Percentiles rank a stretch among this genome's conserved stretches.
phyloP scores from a whole-genome alignment of 2,797 vertebrate genomes.

The Anguilla marmorata region DNA sequence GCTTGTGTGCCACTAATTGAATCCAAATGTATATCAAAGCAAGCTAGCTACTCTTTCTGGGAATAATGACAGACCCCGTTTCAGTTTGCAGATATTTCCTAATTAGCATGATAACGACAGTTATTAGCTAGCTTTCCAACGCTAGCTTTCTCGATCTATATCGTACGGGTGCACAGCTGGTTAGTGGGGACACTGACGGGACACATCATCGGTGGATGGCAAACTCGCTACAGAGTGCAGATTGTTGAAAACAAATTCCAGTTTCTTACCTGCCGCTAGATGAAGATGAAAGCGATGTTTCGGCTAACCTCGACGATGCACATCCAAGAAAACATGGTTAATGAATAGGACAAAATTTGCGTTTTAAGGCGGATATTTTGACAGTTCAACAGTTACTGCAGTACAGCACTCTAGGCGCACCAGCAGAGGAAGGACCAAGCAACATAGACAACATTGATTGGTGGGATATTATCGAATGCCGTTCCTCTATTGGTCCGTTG shows the following conservation, averaged over 20 bases:
- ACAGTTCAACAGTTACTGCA: slow-evolving; percentile 28
- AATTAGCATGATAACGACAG: not conserved
- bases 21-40: slow-evolving; percentile 50
- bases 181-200: slow-evolving; percentile 13
- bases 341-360: slow-evolving; percentile 12
- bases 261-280: slow-evolving; percentile 73
- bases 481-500: slow-evolving; percentile 55
- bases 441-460: slow-evolving; percentile 62
- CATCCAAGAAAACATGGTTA: slow-evolving; percentile 60
- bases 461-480: slow-evolving; percentile 38
- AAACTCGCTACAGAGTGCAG: not conserved
- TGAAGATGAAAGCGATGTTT: slow-evolving; percentile 54
- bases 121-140: not conserved
- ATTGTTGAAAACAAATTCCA: not conserved
- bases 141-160: not conserved
- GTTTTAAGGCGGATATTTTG: slow-evolving; percentile 35
- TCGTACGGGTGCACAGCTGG: not conserved
- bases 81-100: not conserved
- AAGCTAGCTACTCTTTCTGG: slow-evolving; percentile 34
- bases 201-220: slow-evolving; percentile 34
- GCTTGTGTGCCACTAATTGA: not conserved
- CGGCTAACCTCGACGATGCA: slow-evolving; percentile 46
- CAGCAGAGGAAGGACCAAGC: not conserved
- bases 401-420: not conserved
- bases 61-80: not conserved